Base-by-base conservation (phyloP, 2,113 vertebrate genomes). In the Phasianus colchicus region DNA sequence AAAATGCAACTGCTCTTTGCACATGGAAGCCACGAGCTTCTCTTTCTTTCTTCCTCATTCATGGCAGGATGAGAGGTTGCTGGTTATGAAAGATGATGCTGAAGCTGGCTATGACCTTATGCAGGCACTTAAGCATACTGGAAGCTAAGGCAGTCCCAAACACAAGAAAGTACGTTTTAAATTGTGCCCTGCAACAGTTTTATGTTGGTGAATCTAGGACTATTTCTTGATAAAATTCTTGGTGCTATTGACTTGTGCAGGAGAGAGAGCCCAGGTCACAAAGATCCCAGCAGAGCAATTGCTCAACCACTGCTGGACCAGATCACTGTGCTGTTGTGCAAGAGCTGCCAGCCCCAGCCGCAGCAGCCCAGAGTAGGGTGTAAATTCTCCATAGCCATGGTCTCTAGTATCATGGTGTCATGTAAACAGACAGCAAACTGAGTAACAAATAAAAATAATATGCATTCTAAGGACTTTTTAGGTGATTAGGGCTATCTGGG, bases 61-160 rank as follows among this genome's bases (percentile, higher is more conserved):
- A 45, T 0, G 1, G 38, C 45, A 71, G 55, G 24, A 34, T 50
- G 42, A 61, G 72, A 61, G 18, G 10, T 13, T 73, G 45, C 64
- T 3, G 25, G 6, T 42, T 32, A 55, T 42, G 55, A 25, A 16
- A 5, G 70, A 30, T 10, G 65, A 32, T 34, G 7, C 3, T 0
- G 0, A 5, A 8, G 54, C 24, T 63, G 36, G n/a, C 24, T 64
- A 8, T 60, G 47, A 40, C 1, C 0, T 78, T 48, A 17, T 0
- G 0, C 3, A 13, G 76, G 12, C 21, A 10, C 30, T 61, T 50
- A 55, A 30, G 48, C 4, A 5, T 15, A 21, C 61, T 84, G 57
- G 52, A 66, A 70, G 36, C 22, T 50, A 14, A 85, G 55, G 48
- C 43, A 87, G 73, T 19, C n/a, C 57, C 29, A 55, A 63, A 2